Base-by-base conservation (phyloP, 2,797 vertebrate genomes). In the Dallia pectoralis region DNA sequence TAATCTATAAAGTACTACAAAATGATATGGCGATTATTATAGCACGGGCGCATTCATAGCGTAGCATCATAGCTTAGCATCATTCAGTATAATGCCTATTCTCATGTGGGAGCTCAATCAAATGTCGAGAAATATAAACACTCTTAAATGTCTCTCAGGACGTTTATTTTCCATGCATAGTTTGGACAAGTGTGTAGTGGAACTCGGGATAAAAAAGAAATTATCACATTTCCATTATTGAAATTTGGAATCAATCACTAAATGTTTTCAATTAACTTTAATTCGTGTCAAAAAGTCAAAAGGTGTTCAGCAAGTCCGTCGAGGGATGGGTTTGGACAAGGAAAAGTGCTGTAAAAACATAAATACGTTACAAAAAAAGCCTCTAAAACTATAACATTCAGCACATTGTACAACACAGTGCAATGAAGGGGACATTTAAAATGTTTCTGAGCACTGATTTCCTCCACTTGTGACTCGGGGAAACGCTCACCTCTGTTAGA, bases 111-210 rank as follows among this genome's bases (percentile, higher is more conserved):
- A 15, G 22, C 8, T 66, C n/a, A 15, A 74, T 0, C 9, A 65
- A 29, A 64, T 12, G 12, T 19, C 27, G 22, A 51, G 9, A 29
- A 30, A 32, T 61, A 82, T 82, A 68, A 79, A 32, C 71, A 67
- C 53, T 72, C 66, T 40, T 71, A n/a, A 87, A 87, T 91, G 89
- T 94, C 91, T 92, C 89, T 91, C 87, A 87, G 90, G 90, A 92
- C 86, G 85, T 92, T 90, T 90, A 92, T 93, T 94, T 93, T 87
- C 91, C 93, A 95, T 95, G 93, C 93, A 95, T 95, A 95, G 93
- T 93, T 94, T 93, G 92, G 91, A 94, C 92, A 93, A 88, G 89
- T 92, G 90, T 93, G 91, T 93, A 93, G 92, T 93, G 93, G 84
- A 92, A 89, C 87, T 83, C 62, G 40, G 71, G 71, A 79, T 53